Percentiles rank a stretch among this genome's conserved stretches.
phyloP scores from a whole-genome alignment of 2,797 vertebrate species.

The Coracias cyanogaster region DNA sequence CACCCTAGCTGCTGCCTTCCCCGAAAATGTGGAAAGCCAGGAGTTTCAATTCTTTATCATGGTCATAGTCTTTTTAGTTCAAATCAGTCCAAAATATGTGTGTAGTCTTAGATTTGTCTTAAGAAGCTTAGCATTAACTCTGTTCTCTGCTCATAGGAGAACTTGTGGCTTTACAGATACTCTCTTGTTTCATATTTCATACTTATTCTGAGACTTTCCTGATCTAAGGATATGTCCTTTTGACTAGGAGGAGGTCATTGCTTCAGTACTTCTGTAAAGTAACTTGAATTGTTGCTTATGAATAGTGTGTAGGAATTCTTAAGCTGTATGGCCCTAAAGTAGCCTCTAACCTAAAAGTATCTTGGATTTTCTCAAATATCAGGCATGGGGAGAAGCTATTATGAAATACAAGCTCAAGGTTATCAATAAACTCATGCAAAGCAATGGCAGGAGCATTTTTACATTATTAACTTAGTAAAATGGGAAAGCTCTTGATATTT shows the following conservation, averaged over 20 bases:
- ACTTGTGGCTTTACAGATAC: not conserved
- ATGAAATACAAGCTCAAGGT: not conserved
- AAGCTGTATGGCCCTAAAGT: not conserved
- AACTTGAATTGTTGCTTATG: not conserved
- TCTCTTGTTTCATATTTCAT: fast-evolving
- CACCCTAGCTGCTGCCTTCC: not conserved
- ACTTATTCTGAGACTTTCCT: not conserved
- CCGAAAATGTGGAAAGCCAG: not conserved
- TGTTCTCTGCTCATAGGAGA: not conserved
- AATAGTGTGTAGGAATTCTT: not conserved
- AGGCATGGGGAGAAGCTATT: not conserved
- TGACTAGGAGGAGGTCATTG: not conserved
- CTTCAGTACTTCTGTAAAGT: not conserved
- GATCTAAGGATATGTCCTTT: not conserved
- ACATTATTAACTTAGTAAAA: not conserved
- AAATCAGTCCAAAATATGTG: fast-evolving
- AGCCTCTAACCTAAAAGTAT: not conserved
- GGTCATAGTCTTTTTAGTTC: fast-evolving
- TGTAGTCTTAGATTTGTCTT: not conserved
- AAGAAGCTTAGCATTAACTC: not conserved
- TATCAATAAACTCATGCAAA: not conserved
- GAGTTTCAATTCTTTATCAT: not conserved
- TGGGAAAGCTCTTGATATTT: fast-evolving
- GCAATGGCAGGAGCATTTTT: fast-evolving
- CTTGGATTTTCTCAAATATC: not conserved